These are phyloP conservation scores for Hydrochoerus hydrochaeris DNA, from an alignment of 2,113 vertebrate species.

Conservation along the genomic window DNA sequence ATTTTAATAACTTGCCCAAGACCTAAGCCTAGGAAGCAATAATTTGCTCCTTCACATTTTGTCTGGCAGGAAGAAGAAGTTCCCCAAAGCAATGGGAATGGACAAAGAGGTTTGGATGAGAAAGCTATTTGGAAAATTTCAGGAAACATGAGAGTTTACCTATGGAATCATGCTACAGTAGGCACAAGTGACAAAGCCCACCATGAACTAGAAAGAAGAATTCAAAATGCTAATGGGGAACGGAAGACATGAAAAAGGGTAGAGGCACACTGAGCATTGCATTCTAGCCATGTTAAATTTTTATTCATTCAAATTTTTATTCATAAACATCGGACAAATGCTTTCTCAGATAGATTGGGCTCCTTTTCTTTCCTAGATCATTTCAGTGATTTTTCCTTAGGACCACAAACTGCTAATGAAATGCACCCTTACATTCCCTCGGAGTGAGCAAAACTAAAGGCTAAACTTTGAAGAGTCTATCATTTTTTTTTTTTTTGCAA, in stretches of 20 bases:
- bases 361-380: neutral
- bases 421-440: neutral
- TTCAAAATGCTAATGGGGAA: neutral
- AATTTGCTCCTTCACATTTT: constrained; percentile 2
- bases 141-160: neutral
- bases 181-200: rapidly evolving
- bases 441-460: neutral
- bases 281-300: neutral
- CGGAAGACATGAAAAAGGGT: neutral
- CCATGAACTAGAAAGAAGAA: neutral
- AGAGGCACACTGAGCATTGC: neutral
- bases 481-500: neutral
- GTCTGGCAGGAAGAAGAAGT: constrained; percentile 19
- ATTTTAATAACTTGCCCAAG: neutral
- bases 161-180: neutral
- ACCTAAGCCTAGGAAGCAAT: constrained; percentile 12
- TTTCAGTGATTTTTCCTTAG: neutral
- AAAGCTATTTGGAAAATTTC: constrained; percentile 20
- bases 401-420: neutral
- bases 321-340: neutral
- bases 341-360: neutral
- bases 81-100: neutral
- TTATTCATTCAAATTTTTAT: no score
- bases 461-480: neutral
- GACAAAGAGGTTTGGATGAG: neutral